A percentile compares a stretch with the other conserved stretches of the same genome.
Conservation (phyloP, 2,888 invertebrate genomes). For the Cosmia pyralina region DNA sequence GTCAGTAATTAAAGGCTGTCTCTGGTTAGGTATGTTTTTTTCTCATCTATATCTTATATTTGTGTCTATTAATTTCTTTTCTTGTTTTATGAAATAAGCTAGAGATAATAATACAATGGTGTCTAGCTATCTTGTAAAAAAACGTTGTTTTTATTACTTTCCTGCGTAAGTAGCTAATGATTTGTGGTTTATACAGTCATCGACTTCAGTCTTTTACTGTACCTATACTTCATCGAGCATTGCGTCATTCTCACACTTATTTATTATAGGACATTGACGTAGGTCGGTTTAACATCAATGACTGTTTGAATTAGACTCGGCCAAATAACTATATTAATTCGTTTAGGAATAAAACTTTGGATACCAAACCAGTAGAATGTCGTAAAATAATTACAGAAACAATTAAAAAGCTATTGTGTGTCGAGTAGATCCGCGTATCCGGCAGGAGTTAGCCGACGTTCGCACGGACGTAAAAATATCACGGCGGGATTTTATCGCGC, state of each 20-base stretch:
- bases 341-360: not conserved
- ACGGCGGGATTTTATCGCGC: too few species aligned
- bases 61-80: not conserved
- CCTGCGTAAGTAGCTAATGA: not conserved
- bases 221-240: not conserved
- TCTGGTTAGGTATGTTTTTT: not conserved
- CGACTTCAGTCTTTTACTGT: not conserved
- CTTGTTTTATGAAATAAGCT: not conserved
- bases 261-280: constrained; percentile 18
- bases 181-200: not conserved
- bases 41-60: not conserved
- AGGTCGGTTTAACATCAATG: not conserved
- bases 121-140: too few species aligned
- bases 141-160: too few species aligned
- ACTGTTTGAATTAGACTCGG: not conserved
- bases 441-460: too few species aligned
- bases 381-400: too few species aligned
- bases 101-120: not conserved
- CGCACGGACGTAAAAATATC: too few species aligned
- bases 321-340: not conserved
- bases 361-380: not conserved
- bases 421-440: too few species aligned
- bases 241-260: constrained; percentile 20
- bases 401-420: too few species aligned
- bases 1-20: not conserved